Percentiles rank a stretch among this genome's conserved stretches.
Conservation (phyloP, 1,140 invertebrate species). For the Nebria ingens region DNA sequence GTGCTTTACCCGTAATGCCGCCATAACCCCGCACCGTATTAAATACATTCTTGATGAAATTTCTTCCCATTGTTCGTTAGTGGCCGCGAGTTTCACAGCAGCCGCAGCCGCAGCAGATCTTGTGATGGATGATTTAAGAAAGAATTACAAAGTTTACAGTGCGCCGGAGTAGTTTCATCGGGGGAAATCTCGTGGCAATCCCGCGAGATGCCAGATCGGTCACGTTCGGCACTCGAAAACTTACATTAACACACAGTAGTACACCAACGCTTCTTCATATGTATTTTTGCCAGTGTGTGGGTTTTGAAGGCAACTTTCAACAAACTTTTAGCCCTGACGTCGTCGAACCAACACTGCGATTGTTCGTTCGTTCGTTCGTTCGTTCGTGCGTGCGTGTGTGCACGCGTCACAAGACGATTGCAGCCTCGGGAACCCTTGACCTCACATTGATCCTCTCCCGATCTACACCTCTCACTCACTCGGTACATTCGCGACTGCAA, state of each 20-base stretch:
- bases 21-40: not conserved
- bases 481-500: not conserved
- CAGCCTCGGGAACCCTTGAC: not conserved
- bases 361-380: not conserved
- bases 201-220: constrained; percentile 34
- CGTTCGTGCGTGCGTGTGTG: too few species aligned
- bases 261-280: not conserved
- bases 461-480: not conserved
- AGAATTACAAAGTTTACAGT: constrained; percentile 36
- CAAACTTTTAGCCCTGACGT: not conserved
- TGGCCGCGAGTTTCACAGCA: not conserved
- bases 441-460: not conserved
- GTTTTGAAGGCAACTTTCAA: not conserved
- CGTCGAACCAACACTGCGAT: not conserved
- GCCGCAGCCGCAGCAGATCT: constrained; percentile 20
- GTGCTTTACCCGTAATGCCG: not conserved
- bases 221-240: constrained; percentile 21
- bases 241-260: not conserved
- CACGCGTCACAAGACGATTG: too few species aligned
- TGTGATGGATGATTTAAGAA: constrained; percentile 35
- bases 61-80: constrained; percentile 6
- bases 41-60: constrained; percentile 9
- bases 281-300: not conserved
- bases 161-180: constrained; percentile 34
- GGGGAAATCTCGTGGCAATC: constrained; percentile 33